Evolutionary conservation across 2,888 invertebrate species (phyloP).

Genomic region (Teleogryllus oceanicus): DNA sequence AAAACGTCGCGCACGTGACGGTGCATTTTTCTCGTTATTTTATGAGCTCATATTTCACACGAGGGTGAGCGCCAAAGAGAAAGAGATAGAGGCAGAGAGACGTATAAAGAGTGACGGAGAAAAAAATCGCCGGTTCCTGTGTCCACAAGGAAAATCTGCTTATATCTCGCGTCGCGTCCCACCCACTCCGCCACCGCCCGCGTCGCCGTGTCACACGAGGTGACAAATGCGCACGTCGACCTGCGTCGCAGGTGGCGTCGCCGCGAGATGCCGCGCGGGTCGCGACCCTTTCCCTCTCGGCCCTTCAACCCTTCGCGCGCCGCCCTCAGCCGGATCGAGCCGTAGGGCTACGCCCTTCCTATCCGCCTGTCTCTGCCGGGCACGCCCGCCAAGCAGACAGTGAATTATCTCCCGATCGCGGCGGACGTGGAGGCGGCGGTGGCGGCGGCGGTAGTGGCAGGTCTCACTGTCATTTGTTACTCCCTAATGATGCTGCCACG

Average conservation of each 20-base stretch:
- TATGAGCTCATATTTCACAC: conserved; percentile 6
- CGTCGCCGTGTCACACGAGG: not conserved
- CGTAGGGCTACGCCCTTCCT: not conserved
- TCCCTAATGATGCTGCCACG: not conserved
- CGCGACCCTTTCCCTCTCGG: not conserved
- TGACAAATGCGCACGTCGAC: not conserved
- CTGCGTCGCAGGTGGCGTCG: not conserved
- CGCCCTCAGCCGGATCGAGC: too few relatives aligned
- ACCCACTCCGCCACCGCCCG: not conserved
- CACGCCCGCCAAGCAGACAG: not conserved
- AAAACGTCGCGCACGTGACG: not conserved
- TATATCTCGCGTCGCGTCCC: not conserved
- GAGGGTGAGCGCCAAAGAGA: not conserved
- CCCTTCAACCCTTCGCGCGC: not conserved
- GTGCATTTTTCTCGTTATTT: conserved; percentile 18
- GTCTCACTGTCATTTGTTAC: not conserved
- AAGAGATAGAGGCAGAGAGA: not conserved
- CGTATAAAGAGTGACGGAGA: not conserved
- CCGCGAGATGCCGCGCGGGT: not conserved
- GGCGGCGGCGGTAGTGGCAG: too few relatives aligned
- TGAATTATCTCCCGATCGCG: not conserved
- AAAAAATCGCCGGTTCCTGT: not conserved
- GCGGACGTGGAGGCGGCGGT: not conserved
- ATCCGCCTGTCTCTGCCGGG: not conserved
- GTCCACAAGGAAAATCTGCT: conserved; percentile 18